Base-by-base conservation (phyloP, 2,888 invertebrate species). In the Archaeoteleia sp. region DNA sequence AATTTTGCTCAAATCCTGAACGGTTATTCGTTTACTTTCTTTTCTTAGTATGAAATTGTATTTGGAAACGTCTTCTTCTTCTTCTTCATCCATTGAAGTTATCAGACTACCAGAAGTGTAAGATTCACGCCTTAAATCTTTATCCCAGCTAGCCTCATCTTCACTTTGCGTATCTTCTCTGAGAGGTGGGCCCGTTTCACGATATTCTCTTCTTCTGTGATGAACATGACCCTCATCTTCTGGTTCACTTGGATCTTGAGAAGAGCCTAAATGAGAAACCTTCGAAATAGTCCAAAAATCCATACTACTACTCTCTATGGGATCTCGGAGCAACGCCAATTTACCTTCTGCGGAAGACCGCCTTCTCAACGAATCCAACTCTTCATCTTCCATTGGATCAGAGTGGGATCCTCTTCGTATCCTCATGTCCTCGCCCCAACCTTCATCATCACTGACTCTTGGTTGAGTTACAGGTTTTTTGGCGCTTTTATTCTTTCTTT, bases 341-440 rank as follows among this genome's bases (percentile, higher is more conserved):
- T 82, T 84, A 5, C 85, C 85, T 42, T 85, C 85, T 0, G 84
- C 84, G 1, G 84, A 85, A 1, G 85, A 85, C 45, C 85, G 74
- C 14, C 84, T 74, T n/a, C 65, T 80, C 10, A 79, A 53, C 0
- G 77, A 74, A 30, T 73, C 71, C 65, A 76, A 71, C 1, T 78
- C 74, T 9, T 78, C 80, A 9, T 78, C 77, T 9, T 74, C 77
- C 1, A 70, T 71, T 2, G 65, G 71, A 20, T 74, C 73, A 6
- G 73, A 61, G 4, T 49, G 54, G 14, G 76, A 77, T 15, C 75
- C 74, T 43, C 71, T 73, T 7, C 75, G 70, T 53, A 81, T 76
- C 20, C 79, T 74, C 57, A 84, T 14, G 5, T 83, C 82, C 15
- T 77, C 72, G 49, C 82, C 82, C 84, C 84, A 84, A 12, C 81